Evolutionary conservation across 2,113 vertebrate species (phyloP), one percentile per base, ranked within the genome.

Genomic region (Dicrurus megarhynchus): DNA sequence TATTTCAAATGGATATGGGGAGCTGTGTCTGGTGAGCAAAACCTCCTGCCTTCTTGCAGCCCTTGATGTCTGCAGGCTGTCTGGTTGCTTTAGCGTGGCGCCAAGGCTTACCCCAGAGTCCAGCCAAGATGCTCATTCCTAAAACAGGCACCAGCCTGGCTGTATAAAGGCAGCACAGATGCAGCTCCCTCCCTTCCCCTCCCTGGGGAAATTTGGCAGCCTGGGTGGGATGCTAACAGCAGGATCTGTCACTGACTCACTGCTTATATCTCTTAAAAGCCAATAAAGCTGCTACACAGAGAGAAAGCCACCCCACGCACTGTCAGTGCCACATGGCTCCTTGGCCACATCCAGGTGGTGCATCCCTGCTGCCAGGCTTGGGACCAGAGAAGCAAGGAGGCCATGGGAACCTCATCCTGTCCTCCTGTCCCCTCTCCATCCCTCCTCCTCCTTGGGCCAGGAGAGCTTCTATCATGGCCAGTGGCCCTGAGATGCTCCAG

Each of bases 21-120:
- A 67, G 7, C 39, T 69, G 46, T 35, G 32, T 14, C 18, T 35
- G 39, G 20, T 0, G 2, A 77, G 37, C 55, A 85, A 22, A 61
- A 7, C 9, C 46, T 13, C 0, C 30, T 32, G 30, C 70, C 47
- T 68, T 67, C 63, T 42, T 61, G 52, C 30, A 76, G 57, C 22
- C 22, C 52, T 30, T 30, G 30, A 41, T 10, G 12, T 12, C 41
- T 39, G 24, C 65, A 83, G 27, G 37, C 26, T 56, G 69, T 8
- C 10, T 1, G 19, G 16, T 6, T 73, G n/a, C 47, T 76, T 81
- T 30, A 26, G 33, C 0, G 0, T 4, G 5, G 28, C 2, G 2
- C 5, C 37, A 63, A 77, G 53, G 39, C 33, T 82, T 32, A 41
- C 10, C 9, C 35, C 49, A 53, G 24, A 21, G 16, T 19, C 42